phyloP scores from a whole-genome alignment of 2,888 invertebrate species.

The Thera britannica region DNA sequence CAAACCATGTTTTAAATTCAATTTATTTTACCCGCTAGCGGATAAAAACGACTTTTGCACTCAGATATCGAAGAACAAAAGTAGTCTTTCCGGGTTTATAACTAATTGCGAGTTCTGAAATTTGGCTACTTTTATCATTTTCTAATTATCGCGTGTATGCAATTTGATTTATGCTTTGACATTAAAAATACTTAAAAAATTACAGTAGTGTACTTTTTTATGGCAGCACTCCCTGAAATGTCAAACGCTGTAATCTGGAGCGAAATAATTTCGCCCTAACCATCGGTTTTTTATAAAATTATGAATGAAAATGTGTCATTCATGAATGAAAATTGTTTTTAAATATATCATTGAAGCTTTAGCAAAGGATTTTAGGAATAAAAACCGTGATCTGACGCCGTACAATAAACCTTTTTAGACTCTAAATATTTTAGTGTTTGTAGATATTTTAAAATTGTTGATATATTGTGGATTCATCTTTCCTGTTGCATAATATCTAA shows the following conservation, averaged over 20 bases:
- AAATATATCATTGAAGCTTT: conserved; percentile 38
- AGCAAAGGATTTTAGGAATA: conserved; percentile 37
- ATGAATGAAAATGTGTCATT: conserved; percentile 73
- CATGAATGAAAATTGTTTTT: conserved; percentile 48
- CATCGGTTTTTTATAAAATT: conserved; percentile 62
- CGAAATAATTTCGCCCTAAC: conserved; percentile 66
- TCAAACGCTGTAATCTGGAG: conserved; percentile 73
- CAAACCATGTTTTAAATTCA: too few species aligned
- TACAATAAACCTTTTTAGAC: conserved; percentile 44
- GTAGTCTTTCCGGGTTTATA: too few species aligned
- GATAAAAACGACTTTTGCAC: too few species aligned
- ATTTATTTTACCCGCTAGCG: too few species aligned
- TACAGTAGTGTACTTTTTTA: conserved; percentile 2
- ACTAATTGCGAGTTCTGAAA: too few species aligned
- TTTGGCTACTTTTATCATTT: too few species aligned
- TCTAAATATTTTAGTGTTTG: conserved; percentile 45
- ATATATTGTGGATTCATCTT: conserved; percentile 48
- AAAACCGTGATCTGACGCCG: conserved; percentile 41
- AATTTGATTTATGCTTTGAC: too few species aligned
- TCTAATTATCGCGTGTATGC: too few species aligned
- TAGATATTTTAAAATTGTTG: conserved; percentile 35
- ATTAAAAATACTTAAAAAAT: neutral
- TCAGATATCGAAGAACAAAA: too few species aligned
- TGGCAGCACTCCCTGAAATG: conserved; percentile 61
- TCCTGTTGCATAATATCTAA: conserved; percentile 49